Conservation (phyloP, 1,140 invertebrate species). For the Brachionus paranguensis region DNA sequence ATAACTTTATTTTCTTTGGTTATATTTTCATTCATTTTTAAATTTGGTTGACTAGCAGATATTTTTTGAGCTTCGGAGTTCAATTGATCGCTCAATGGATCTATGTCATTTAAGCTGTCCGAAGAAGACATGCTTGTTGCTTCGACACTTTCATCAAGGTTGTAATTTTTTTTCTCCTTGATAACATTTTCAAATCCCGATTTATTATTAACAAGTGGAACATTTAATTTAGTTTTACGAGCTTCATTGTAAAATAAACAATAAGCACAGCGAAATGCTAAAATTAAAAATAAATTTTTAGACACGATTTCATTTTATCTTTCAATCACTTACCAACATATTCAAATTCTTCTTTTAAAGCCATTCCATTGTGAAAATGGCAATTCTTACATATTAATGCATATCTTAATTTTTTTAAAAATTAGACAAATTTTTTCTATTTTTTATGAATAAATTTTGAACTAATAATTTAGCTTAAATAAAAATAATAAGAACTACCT, state of each 20-base stretch:
- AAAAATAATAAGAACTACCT: not conserved
- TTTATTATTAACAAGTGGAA: slow-evolving; percentile 9
- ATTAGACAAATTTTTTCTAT: not conserved
- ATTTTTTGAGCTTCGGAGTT: not conserved
- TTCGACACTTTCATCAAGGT: slow-evolving; percentile 1
- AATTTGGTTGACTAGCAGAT: not conserved
- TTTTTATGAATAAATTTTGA: not conserved
- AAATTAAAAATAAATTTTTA: not conserved
- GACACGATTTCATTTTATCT: not conserved
- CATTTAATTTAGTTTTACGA: slow-evolving; percentile 5
- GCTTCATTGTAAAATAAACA: slow-evolving; percentile 36
- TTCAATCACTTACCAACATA: slow-evolving; percentile 65
- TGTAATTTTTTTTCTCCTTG: not conserved
- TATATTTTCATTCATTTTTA: not conserved
- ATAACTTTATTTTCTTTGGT: not conserved
- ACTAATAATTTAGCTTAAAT: not conserved
- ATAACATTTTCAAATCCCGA: not conserved
- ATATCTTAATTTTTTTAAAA: slow-evolving; percentile 59
- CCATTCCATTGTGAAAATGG: slow-evolving; percentile 91
- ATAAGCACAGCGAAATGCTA: slow-evolving; percentile 39
- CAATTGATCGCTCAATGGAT: not conserved
- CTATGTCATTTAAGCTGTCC: slow-evolving; percentile 1
- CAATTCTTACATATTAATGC: slow-evolving; percentile 88
- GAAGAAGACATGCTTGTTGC: not conserved
- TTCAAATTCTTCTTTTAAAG: slow-evolving; percentile 89